Base-by-base conservation (phyloP, 2,888 invertebrate genomes). In the Dascillus cervinus region DNA sequence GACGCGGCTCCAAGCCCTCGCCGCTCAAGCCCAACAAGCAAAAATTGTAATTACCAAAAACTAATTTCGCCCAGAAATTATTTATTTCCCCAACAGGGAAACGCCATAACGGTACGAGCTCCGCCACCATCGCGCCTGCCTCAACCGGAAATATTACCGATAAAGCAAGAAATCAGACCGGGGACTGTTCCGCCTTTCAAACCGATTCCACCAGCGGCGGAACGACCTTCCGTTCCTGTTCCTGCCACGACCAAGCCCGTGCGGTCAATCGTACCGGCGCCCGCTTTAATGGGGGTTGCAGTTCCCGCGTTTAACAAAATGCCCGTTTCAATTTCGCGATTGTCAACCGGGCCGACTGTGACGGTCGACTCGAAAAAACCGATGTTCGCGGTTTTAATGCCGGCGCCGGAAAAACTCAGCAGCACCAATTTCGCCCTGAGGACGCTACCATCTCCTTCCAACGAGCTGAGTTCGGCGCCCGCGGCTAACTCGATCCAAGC, bases 161-260 rank as follows among this genome's bases (percentile, higher is more conserved):
- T 14, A 13, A 11, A 15, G 26, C 11, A 13, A 12, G n/a, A n/a
- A n/a, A n/a, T n/a, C n/a, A n/a, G n/a, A 10, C 5, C 29, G 11
- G 37, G 21, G 15, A 74, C 75, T 4, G 76, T 88, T 4, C 88
- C 88, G 15, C 79, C 84, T 0, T 88, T 88, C 63, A 82, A 75
- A 54, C 87, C 87, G 0, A 70, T 87, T 42, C 84, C 86, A 22
- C 74, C 79, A 12, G 77, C 75, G 4, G 56, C 63, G 12, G 69
- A 74, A 32, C 64, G 69, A 53, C 70, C 72, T 4, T 34, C 41
- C 11, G 31, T 52, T 31, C 33, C 39, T 12, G 11, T 17, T 13
- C 11, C 22, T 10, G 3, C 31, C 4, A 12, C 13, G 28, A 4
- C 22, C n/a, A 13, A 14, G 8, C 35, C 35, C 13, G 20, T 9